Base-by-base conservation (phyloP, 1,140 invertebrate genomes). In the Cheumatopsyche charites region DNA sequence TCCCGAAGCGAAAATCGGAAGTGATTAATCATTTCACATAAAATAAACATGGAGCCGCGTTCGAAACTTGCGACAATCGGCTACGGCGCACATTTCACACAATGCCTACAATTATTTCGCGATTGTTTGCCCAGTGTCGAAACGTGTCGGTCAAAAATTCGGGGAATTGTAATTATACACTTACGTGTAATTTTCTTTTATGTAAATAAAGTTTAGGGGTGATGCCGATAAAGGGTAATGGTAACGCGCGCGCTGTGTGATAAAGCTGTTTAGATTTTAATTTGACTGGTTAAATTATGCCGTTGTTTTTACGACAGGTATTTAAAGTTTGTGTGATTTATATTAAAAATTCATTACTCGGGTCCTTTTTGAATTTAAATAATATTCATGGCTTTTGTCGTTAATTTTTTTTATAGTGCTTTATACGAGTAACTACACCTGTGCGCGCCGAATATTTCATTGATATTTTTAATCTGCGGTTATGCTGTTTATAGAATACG, bases 251-350 rank as follows among this genome's bases (percentile, higher is more conserved):
- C 7, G 15, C 17, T 45, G 47, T 17, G 47, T 52, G n/a, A 52
- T 36, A 52, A 19, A 15, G 47, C 47, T 17, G n/a, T 15, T 52
- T 17, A 15, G 19, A 52, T 47, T 47, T 47, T 47, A 47, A 52
- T 52, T 52, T 52, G 47, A 52, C 19, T 19, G 47, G 13, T 52
- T 52, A 52, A 52, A 52, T 52, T 17, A 52, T 52, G 47, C 47
- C 19, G 47, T 52, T 19, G 45, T 47, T 52, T 11, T 17, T 17
- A 52, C 19, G 47, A 9, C 6, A 52, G 19, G 15, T 17, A 52
- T 17, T 52, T 17, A 52, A 17, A 17, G 6, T 7, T 52, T 17
- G 19, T 17, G 47, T 17, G 47, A 52, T 52, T 52, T 52, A 7
- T 15, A 17, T 5, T 17, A 52, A 17, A 17, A 17, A 52, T 17